Base-by-base conservation (phyloP, 2,888 invertebrate species). In the Flexamia atlantica region DNA sequence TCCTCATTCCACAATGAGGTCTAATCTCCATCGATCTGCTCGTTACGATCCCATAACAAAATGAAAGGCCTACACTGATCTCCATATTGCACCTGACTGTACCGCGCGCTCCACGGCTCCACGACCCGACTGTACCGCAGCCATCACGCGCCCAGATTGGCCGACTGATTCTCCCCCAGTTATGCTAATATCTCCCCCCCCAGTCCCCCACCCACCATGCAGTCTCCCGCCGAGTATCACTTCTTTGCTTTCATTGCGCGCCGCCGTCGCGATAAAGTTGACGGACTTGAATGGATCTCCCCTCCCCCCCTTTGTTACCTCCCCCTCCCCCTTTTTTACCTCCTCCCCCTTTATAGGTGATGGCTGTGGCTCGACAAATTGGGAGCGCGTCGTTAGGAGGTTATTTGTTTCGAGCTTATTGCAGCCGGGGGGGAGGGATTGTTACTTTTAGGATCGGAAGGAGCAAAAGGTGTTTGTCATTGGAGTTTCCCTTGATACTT, bases 111-210 rank as follows among this genome's bases (percentile, higher is more conserved):
- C 53, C 14, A 46, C 14, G 14, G 9, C 10, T 14, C 46, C 46
- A 9, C 4, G 53, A 17, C 17, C 7, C 4, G 53, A 53, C 53
- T 53, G 60, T 23, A 60, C 60, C 10, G 60, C 60, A 60, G 60
- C 60, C 60, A 60, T 60, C 25, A 60, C 23, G 5, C 25, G 25
- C 60, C 25, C 28, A 60, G 25, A 60, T 60, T 60, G 60, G 60
- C 60, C 60, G 25, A 23, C 4, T 60, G 60, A 14, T 46, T 28
- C 60, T 17, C 60, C 60, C 28, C 60, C 25, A 4, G 23, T 28
- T 60, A 60, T 60, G 60, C 60, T 60, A 60, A 60, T 60, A 23
- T 60, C 60, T 14, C 60, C 60, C 60, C 60, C 4, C 60, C 60
- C n/a, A 7, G 9, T 23, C 57, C 57, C 40, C 5, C 57, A 7